Conservation (phyloP, 2,888 invertebrate species). For the Macroteleia sp. region DNA sequence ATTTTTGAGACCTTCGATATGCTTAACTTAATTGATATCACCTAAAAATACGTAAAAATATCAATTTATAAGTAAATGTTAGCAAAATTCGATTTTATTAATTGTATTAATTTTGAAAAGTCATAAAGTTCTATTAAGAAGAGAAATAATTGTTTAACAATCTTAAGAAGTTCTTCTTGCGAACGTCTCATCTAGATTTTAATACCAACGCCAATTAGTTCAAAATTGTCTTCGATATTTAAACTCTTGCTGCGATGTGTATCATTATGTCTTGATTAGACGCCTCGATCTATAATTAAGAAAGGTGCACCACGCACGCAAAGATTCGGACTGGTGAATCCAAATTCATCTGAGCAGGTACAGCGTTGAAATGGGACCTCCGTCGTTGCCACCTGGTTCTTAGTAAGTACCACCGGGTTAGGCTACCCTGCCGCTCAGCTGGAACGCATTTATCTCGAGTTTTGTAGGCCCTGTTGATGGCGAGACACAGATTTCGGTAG, state of each 20-base stretch:
- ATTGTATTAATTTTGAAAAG: too few relatives aligned
- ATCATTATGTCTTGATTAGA: conserved; percentile 31
- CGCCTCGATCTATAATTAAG: conserved; percentile 34
- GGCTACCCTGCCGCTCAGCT: conserved; percentile 22
- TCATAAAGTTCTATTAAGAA: too few relatives aligned
- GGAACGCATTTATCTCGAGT: conserved; percentile 45
- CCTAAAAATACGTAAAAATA: too few relatives aligned
- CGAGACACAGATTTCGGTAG: conserved; percentile 56
- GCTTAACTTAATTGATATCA: too few relatives aligned
- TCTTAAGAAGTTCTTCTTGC: too few relatives aligned
- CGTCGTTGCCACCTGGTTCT: conserved; percentile 55
- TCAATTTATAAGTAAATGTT: too few relatives aligned
- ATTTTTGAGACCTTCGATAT: too few relatives aligned
- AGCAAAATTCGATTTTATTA: too few relatives aligned
- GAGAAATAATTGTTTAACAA: too few relatives aligned
- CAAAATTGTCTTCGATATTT: background rate
- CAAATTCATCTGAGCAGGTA: conserved; percentile 28
- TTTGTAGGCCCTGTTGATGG: conserved; percentile 17
- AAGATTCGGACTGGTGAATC: conserved; percentile 27
- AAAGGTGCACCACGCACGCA: conserved; percentile 17
- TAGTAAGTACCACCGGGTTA: conserved; percentile 15
- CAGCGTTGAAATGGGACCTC: conserved; percentile 49
- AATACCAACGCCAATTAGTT: background rate
- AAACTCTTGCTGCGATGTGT: background rate
- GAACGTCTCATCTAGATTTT: background rate